Conservation (phyloP, 2,797 vertebrate species). For the Aulostomus chinensis region DNA sequence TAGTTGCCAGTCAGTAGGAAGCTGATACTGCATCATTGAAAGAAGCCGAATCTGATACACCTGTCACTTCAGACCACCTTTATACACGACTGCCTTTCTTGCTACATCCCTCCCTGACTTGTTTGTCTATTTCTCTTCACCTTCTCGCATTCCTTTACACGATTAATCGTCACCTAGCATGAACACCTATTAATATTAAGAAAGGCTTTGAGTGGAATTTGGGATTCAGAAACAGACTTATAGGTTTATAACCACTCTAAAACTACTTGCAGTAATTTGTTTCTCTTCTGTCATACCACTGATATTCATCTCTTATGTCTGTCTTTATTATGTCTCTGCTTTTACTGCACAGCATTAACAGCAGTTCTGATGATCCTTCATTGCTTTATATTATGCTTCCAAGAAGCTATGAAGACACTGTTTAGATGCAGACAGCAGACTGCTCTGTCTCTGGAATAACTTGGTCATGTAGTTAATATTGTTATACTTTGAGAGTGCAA, state of each 20-base stretch:
- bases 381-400: background rate
- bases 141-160: constrained; percentile 19
- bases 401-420: too few species aligned
- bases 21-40: constrained; percentile 21
- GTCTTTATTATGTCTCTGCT: constrained; percentile 7
- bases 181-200: too few species aligned
- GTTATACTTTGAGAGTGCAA: too few species aligned
- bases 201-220: too few species aligned
- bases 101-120: background rate
- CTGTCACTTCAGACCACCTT: constrained; percentile 28
- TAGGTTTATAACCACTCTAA: too few species aligned
- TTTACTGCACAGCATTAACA: constrained; percentile 19
- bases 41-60: constrained; percentile 33
- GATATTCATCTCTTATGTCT: constrained; percentile 14
- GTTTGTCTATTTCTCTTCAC: background rate
- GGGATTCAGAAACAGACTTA: too few species aligned
- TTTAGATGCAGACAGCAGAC: too few species aligned
- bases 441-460: too few species aligned
- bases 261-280: background rate
- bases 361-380: constrained; percentile 2
- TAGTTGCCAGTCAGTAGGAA: constrained; percentile 38
- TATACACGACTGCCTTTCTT: constrained; percentile 1
- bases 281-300: constrained; percentile 17
- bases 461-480: too few species aligned
- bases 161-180: too few species aligned